Percentiles rank a stretch among this genome's conserved stretches.
phyloP scores from a whole-genome alignment of 1,140 invertebrate genomes.

The Cataglyphis hispanica region DNA sequence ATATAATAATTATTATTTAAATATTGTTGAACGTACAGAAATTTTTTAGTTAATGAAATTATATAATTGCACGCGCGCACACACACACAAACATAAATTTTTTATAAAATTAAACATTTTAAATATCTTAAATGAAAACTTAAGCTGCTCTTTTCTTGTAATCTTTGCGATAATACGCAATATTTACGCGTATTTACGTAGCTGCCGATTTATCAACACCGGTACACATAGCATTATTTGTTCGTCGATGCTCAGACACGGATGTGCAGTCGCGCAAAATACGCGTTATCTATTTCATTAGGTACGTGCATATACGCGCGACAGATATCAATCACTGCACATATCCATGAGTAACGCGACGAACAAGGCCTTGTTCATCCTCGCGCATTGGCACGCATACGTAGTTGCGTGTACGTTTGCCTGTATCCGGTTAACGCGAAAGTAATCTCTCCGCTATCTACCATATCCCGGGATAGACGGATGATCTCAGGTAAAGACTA shows the following conservation, averaged over 20 bases:
- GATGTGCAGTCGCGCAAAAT: slow-evolving; percentile 43
- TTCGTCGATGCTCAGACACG: not conserved
- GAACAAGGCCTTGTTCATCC: slow-evolving; percentile 56
- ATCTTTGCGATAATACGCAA: not conserved
- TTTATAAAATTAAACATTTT: too few species aligned
- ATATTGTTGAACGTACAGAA: not conserved
- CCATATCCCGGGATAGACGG: slow-evolving; percentile 48
- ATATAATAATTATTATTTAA: not conserved
- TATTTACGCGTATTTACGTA: not conserved
- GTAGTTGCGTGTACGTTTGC: slow-evolving; percentile 26
- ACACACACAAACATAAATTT: too few species aligned
- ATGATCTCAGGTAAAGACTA: slow-evolving; percentile 62
- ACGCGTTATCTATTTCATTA: slow-evolving; percentile 61
- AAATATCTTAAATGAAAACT: not conserved
- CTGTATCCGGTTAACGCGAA: slow-evolving; percentile 62
- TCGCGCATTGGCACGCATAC: slow-evolving; percentile 48
- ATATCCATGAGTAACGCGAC: slow-evolving; percentile 50
- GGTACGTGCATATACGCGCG: slow-evolving; percentile 51
- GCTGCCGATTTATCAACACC: not conserved
- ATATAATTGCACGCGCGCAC: too few species aligned
- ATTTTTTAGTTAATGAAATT: too few species aligned
- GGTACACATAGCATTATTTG: slow-evolving; percentile 18
- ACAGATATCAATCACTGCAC: slow-evolving; percentile 51
- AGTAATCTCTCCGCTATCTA: slow-evolving; percentile 59
- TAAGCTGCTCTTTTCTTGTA: not conserved